phyloP scores from a whole-genome alignment of 2,113 vertebrate species.

The Riparia riparia region DNA sequence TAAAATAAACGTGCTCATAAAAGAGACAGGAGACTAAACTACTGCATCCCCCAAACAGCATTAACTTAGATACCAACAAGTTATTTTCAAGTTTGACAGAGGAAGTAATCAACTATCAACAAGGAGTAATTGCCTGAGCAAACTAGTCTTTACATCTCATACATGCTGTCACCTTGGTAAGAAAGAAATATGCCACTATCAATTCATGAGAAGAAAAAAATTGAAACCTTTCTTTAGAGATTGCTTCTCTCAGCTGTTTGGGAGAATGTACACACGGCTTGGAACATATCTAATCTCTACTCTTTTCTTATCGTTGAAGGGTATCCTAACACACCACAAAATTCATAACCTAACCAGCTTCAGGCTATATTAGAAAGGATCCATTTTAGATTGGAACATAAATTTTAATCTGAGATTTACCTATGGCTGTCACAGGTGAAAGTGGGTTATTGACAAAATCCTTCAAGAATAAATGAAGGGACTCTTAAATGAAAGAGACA shows the following conservation, averaged over 20 bases:
- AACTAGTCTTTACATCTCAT: conserved; percentile 78
- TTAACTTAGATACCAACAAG: conserved; percentile 78
- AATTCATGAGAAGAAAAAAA: conserved; percentile 40
- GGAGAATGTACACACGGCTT: conserved; percentile 54
- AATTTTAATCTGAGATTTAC: conserved; percentile 75
- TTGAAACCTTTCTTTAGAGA: conserved; percentile 69
- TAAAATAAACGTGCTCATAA: conserved; percentile 79
- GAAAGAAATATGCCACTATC: conserved; percentile 73
- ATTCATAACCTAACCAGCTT: conserved; percentile 65
- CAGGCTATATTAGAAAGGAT: conserved; percentile 60
- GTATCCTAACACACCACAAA: conserved; percentile 52
- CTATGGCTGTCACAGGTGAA: conserved; percentile 63
- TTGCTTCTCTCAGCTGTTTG: conserved; percentile 64
- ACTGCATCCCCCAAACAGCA: conserved; percentile 72
- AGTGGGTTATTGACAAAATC: conserved; percentile 21
- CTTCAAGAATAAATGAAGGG: conserved; percentile 58
- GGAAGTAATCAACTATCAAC: conserved; percentile 81
- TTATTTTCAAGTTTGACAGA: conserved; percentile 81
- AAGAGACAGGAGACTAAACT: conserved; percentile 76
- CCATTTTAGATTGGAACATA: conserved; percentile 65
- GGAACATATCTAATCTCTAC: conserved; percentile 74
- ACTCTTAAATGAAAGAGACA: conserved; percentile 39
- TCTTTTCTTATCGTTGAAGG: conserved; percentile 69
- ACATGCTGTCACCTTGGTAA: conserved; percentile 74
- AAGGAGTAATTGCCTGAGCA: conserved; percentile 81